phyloP scores from a whole-genome alignment of 2,113 vertebrate genomes.

The Poeciliopsis turrubarensis region DNA sequence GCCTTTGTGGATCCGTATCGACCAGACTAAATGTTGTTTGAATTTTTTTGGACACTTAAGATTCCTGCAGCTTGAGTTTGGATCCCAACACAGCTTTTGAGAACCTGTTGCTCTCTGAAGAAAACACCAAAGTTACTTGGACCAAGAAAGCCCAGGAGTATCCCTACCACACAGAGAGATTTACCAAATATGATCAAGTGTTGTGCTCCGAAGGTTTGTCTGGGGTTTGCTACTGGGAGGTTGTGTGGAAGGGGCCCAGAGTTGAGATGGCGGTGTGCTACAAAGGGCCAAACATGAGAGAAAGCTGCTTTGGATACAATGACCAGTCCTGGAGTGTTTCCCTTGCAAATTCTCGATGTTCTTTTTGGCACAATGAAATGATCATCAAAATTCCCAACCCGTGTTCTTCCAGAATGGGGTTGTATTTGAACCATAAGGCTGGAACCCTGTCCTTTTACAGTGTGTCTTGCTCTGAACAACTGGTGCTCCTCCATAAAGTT shows the following conservation, averaged over 20 bases:
- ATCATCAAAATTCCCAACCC: neutral
- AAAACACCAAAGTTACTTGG: slow-evolving; percentile 49
- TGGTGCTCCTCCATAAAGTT: slow-evolving; percentile 42
- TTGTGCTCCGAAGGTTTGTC: slow-evolving; percentile 53
- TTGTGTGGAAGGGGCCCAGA: slow-evolving; percentile 55
- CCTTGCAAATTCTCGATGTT: slow-evolving; percentile 53
- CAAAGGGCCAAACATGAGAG: slow-evolving; percentile 46
- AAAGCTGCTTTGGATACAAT: slow-evolving; percentile 78
- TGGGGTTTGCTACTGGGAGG: slow-evolving; percentile 61
- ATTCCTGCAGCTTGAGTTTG: slow-evolving; percentile 28
- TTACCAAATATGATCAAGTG: slow-evolving; percentile 54
- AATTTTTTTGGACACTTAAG: slow-evolving; percentile 20
- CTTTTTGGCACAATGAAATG: slow-evolving; percentile 79
- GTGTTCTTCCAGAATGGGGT: slow-evolving; percentile 31
- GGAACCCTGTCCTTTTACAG: slow-evolving; percentile 40
- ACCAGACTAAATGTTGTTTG: neutral
- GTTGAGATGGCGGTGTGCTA: slow-evolving; percentile 83
- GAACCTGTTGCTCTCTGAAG: slow-evolving; percentile 53
- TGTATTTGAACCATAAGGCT: slow-evolving; percentile 46
- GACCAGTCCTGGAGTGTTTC: slow-evolving; percentile 83
- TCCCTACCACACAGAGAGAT: slow-evolving; percentile 58
- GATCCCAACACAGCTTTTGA: slow-evolving; percentile 63
- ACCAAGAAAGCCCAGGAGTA: neutral
- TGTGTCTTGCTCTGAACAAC: slow-evolving; percentile 33
- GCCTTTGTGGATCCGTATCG: neutral